phyloP scores from a whole-genome alignment of 2,888 invertebrate genomes.

The Opisthograptis luteolata region DNA sequence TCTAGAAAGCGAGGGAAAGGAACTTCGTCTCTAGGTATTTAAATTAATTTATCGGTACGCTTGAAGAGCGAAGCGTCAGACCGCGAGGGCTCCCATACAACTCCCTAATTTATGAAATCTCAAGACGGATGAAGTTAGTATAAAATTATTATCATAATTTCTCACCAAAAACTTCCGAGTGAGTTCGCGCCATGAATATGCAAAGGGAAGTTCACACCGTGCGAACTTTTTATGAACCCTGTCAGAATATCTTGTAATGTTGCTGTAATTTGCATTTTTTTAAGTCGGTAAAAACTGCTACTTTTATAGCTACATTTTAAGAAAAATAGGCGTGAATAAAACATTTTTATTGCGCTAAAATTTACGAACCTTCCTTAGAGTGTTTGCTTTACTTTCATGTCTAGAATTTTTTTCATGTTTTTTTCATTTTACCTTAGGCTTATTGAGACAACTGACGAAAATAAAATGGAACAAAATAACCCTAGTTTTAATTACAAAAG shows the following conservation, averaged over 20 bases:
- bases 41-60: conserved; percentile 51
- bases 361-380: conserved; percentile 6
- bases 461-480: too few species aligned
- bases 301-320: too few species aligned
- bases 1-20: conserved; percentile 13
- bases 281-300: conserved; percentile 34
- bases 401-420: conserved; percentile 2
- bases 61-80: conserved; percentile 47
- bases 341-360: conserved; percentile 44
- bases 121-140: conserved; percentile 76
- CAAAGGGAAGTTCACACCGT: conserved; percentile 75
- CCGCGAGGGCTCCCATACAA: conserved; percentile 54
- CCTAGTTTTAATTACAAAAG: too few species aligned
- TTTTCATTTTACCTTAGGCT: neutral
- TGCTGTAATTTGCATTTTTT: conserved; percentile 71
- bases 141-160: conserved; percentile 81
- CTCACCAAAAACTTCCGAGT: conserved; percentile 80
- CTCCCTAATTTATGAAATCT: conserved; percentile 66
- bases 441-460: too few species aligned
- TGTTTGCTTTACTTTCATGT: conserved; percentile 5
- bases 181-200: conserved; percentile 78
- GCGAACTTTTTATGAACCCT: conserved; percentile 75
- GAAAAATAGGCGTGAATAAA: conserved; percentile 3
- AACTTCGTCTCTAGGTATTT: conserved; percentile 40
- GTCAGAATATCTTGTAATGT: conserved; percentile 68